phyloP scores from a whole-genome alignment of 53 echinoderm and acorn worm genomes.

The Arbacia lixula region DNA sequence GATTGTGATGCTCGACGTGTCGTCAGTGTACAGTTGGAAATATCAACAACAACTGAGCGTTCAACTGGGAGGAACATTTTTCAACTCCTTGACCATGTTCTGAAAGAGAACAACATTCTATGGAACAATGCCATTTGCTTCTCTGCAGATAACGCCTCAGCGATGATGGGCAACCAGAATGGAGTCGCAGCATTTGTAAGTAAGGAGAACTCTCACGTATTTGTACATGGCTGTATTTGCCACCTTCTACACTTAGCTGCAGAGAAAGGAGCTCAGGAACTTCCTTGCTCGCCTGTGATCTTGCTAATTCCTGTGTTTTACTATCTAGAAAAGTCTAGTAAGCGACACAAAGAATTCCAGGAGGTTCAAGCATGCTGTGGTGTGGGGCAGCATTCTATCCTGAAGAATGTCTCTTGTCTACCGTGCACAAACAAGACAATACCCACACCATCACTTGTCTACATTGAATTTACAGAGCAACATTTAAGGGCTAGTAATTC shows the following conservation, averaged over 20 bases:
- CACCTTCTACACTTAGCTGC: slow-evolving; percentile 66
- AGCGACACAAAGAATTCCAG: slow-evolving; percentile 59
- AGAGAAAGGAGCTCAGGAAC: slow-evolving; percentile 48
- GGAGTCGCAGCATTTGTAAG: slow-evolving; percentile 59
- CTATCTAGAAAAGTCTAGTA: slow-evolving; percentile 58
- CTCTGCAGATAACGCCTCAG: slow-evolving; percentile 60
- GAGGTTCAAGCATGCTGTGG: slow-evolving; percentile 42
- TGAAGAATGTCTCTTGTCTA: too few species aligned
- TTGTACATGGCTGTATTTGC: slow-evolving; percentile 58
- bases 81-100: slow-evolving; percentile 50
- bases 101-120: slow-evolving; percentile 50
- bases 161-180: slow-evolving; percentile 58
- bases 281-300: slow-evolving; percentile 50
- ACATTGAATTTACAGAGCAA: too few species aligned
- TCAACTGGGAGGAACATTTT: slow-evolving; percentile 71
- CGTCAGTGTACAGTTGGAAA: slow-evolving; percentile 62
- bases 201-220: slow-evolving; percentile 64
- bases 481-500: too few species aligned
- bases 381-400: too few species aligned
- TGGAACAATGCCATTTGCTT: slow-evolving; percentile 68
- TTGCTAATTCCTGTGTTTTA: slow-evolving; percentile 55
- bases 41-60: slow-evolving; percentile 67
- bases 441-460: too few species aligned
- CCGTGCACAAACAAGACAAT: too few species aligned
- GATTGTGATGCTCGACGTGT: slow-evolving; percentile 43